Base-by-base conservation (phyloP, 2,113 vertebrate species). In the Eubucco bourcierii region DNA sequence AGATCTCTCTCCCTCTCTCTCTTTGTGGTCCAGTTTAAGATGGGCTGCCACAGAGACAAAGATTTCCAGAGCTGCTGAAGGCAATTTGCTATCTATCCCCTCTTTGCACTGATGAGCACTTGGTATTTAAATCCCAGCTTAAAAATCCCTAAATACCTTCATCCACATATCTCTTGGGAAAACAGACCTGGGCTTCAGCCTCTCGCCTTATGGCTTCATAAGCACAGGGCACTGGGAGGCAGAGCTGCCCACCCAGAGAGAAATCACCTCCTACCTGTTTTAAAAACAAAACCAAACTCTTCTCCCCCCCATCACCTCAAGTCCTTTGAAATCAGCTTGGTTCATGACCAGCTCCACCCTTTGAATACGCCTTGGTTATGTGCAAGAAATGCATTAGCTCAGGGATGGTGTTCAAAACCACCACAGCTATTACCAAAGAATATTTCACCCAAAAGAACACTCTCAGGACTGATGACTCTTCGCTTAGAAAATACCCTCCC, bases 71-170 rank as follows among this genome's bases (percentile, higher is more conserved):
- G 23, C 34, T 77, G 46, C 46, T 70, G 55, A 80, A 59, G 52
- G 50, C 5, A 50, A 33, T 64, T 5, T 2, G 37, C 7, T 60
- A 64, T 16, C 33, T 66, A 23, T n/a, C 75, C 55, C 14, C 59
- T 68, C 59, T 56, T 50, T 70, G 17, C 44, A 33, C 0, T 63
- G 68, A 73, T 77, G 46, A 90, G 28, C 28, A 67, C 52, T 87
- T 92, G 70, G 31, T 66, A 84, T 72, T 61, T 92, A 89, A 93
- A 96, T 91, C 74, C 58, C 33, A 6, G 37, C 37, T 91, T 87
- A 72, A 92, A 94, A 82, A 89, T 68, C 84, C 64, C 47, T 89
- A 93, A 92, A 67, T 86, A 67, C 66, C 71, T 75, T 87, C 47
- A 89, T 52, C 63, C 70, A 75, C 4, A 5, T 46, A 72, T 56